These are phyloP conservation scores for Podarcis raffonei DNA, from an alignment of 2,113 vertebrate species.

Conservation along the genomic window DNA sequence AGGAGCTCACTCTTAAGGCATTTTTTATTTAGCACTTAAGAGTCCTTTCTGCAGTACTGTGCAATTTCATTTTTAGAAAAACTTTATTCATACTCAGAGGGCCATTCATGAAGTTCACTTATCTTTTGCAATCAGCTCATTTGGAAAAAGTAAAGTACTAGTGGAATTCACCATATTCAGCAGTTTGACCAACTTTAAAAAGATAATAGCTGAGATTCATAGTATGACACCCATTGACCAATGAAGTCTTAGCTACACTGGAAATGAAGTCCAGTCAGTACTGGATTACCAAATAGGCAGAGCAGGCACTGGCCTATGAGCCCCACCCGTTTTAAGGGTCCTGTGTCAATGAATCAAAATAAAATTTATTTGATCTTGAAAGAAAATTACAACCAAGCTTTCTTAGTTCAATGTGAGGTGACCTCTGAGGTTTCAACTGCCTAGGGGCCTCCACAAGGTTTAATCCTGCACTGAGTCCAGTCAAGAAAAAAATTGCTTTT, in stretches of 20 bases:
- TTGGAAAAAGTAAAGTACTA: constrained; percentile 23
- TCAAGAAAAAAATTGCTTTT: too few species aligned
- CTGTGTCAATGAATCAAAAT: too few species aligned
- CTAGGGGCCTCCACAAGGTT: too few species aligned
- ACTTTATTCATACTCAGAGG: constrained; percentile 64
- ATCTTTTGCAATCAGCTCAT: constrained; percentile 41
- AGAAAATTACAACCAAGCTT: too few species aligned
- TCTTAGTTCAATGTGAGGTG: too few species aligned
- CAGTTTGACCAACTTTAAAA: constrained; percentile 8
- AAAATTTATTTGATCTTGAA: too few species aligned
- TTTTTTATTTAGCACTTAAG: constrained; percentile 73
- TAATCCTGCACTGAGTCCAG: too few species aligned
- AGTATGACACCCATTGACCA: constrained; percentile 29
- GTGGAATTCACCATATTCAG: constrained; percentile 41
- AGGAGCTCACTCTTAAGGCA: constrained; percentile 60
- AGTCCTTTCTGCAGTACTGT: constrained; percentile 65
- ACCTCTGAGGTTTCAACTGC: too few species aligned
- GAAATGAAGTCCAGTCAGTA: background rate
- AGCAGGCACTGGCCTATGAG: too few species aligned
- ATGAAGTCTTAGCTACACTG: constrained; percentile 26
- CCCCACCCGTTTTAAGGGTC: too few species aligned
- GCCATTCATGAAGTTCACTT: constrained; percentile 56
- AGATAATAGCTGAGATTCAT: constrained; percentile 40
- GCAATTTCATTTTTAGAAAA: constrained; percentile 49
- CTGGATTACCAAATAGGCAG: too few species aligned